Evolutionary conservation across 2,888 invertebrate genomes (phyloP).

Genomic region (Cartodere bifasciata): DNA sequence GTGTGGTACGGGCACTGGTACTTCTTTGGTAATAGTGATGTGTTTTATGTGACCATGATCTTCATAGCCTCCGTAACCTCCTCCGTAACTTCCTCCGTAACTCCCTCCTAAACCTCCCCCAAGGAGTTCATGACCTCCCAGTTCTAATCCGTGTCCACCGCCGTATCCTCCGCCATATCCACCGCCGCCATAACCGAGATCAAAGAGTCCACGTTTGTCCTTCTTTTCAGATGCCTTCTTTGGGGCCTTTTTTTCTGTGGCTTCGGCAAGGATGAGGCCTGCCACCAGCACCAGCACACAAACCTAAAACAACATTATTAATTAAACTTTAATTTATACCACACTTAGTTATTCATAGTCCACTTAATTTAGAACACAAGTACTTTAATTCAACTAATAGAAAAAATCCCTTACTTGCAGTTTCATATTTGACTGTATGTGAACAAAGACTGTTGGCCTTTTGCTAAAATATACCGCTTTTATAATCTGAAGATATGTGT

Average conservation of each 20-base stretch:
- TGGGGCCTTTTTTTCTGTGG: constrained; percentile 23
- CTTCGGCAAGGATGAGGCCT: constrained; percentile 29
- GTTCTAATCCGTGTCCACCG: constrained; percentile 15
- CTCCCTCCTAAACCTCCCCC: constrained; percentile 13
- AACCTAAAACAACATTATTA: constrained; percentile 23
- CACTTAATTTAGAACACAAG: too few species aligned
- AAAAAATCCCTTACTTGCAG: constrained; percentile 25
- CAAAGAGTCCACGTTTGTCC: constrained; percentile 28
- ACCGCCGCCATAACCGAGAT: constrained; percentile 24
- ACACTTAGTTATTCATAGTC: too few species aligned
- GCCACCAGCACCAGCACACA: constrained; percentile 28
- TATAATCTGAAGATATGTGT: constrained; percentile 9
- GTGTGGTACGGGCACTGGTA: constrained; percentile 35
- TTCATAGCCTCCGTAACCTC: constrained; percentile 18
- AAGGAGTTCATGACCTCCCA: constrained; percentile 11
- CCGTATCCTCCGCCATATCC: constrained; percentile 16
- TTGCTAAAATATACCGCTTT: constrained; percentile 6
- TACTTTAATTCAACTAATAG: neutral
- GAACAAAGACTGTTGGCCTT: constrained; percentile 26
- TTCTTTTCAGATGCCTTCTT: constrained; percentile 21
- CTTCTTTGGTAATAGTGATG: constrained; percentile 34
- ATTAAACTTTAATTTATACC: constrained; percentile 3
- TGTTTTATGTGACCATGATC: constrained; percentile 22
- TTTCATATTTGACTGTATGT: constrained; percentile 24
- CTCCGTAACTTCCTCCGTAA: constrained; percentile 16